Base-by-base conservation (phyloP, 2,797 vertebrate species). In the Crossoptilon crossoptilon region DNA sequence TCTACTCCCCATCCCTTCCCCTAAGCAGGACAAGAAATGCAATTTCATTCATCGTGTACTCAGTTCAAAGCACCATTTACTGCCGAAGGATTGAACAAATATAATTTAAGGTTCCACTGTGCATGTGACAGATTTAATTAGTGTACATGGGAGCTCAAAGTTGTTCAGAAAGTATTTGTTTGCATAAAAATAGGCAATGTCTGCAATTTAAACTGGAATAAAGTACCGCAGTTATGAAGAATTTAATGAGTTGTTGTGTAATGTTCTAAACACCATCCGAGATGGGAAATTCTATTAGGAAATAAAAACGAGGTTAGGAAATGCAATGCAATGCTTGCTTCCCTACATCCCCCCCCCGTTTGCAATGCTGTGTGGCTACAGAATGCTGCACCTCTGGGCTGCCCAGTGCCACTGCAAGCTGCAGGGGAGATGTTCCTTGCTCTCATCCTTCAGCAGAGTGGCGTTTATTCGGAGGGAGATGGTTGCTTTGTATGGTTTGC, bases 51-150 rank as follows among this genome's bases (percentile, higher is more conserved):
- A 82, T 87, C 6, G 9, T 11, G 16, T 33, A 26, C 91, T 92
- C 48, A 8, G 71, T 79, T 89, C 87, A 93, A 68, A 87, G 87
- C 68, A 64, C 62, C 63, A 58, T 67, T 93, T 92, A 71, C 73
- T 69, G 67, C 80, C 73, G 70, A 88, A 94, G 93, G 83, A 91
- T 84, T 37, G 33, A 92, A 77, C 87, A 96, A 94, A 93, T 84
- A 73, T 35, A 92, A 90, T 95, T 93, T 90, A 87, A 92, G 91
- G 89, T 92, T 95, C 85, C 70, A 58, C 85, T 90, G 94, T 76
- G 92, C 83, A 59, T 83, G 92, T 92, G 92, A 87, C 92, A 88
- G 76, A 91, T 92, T 93, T 96, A 92, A 91, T 96, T 96, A 91
- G 89, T 33, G 71, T 94, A 88, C 83, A 76, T 31, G 71, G 80